Evolutionary conservation across 2,888 invertebrate species (phyloP).

Genomic region (Eulithis prunata): DNA sequence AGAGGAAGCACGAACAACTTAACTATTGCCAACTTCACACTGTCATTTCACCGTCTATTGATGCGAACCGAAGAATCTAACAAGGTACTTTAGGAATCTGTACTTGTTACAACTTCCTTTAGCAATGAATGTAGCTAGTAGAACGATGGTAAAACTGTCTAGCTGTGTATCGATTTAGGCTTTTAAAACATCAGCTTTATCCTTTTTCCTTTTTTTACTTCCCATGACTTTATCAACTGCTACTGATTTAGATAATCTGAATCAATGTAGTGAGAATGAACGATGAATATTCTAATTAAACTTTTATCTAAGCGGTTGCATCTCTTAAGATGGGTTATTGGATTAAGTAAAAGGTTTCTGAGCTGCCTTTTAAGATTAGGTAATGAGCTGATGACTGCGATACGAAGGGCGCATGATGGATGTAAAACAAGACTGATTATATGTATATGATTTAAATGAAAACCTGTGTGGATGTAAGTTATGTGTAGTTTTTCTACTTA

Average conservation of each 20-base stretch:
- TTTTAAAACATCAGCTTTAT: conserved; percentile 29
- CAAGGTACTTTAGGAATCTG: conserved; percentile 23
- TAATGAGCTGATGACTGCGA: conserved; percentile 7
- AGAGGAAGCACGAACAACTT: conserved; percentile 29
- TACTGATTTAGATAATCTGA: conserved; percentile 29
- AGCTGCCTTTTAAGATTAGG: conserved; percentile 25
- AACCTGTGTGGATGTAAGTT: neutral
- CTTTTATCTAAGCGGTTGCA: conserved; percentile 30
- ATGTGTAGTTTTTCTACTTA: neutral
- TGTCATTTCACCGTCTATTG: conserved; percentile 32
- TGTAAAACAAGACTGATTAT: conserved; percentile 4
- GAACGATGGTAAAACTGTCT: neutral
- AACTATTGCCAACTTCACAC: conserved; percentile 10
- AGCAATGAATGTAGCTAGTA: conserved; percentile 21
- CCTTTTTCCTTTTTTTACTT: conserved; percentile 25
- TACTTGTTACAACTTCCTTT: conserved; percentile 39
- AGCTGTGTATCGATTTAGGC: conserved; percentile 33
- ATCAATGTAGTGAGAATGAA: conserved; percentile 26
- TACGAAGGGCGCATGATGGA: conserved; percentile 2
- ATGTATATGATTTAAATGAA: neutral
- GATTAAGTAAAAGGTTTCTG: conserved; percentile 24
- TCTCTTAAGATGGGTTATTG: conserved; percentile 27
- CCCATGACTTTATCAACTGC: conserved; percentile 31
- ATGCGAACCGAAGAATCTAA: conserved; percentile 37
- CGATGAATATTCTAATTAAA: conserved; percentile 35